These are phyloP conservation scores for Tolypeutes matacus DNA, from an alignment of 2,797 vertebrate species.

Conservation along the genomic window DNA sequence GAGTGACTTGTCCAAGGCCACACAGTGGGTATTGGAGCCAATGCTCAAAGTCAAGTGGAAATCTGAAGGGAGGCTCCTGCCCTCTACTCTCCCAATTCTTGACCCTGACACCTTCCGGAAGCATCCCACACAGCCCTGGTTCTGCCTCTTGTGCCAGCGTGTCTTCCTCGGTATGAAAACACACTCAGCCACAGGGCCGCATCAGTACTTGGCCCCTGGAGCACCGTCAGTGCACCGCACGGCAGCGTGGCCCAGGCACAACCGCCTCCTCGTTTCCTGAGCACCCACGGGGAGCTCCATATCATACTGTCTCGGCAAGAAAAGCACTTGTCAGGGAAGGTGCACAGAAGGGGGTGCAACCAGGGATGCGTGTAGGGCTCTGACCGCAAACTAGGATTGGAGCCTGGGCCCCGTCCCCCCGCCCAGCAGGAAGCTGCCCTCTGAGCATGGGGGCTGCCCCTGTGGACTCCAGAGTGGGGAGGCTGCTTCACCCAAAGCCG, in stretches of 20 bases:
- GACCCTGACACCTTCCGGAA: neutral
- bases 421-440: neutral
- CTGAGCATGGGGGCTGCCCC: accelerated
- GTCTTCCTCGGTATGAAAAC: neutral
- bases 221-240: neutral
- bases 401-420: no score
- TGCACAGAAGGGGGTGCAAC: neutral
- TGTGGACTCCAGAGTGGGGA: neutral
- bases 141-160: neutral
- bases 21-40: neutral
- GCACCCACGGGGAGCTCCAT: neutral
- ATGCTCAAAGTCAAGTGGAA: neutral
- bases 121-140: neutral
- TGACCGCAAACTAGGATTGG: neutral
- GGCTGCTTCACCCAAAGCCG: neutral
- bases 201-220: no score
- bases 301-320: neutral
- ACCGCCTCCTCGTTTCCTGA: neutral
- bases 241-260: no score
- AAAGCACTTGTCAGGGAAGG: neutral
- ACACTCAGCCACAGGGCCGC: neutral
- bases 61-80: neutral
- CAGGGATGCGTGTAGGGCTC: neutral
- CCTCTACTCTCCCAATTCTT: neutral
- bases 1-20: neutral